Conservation (phyloP, 2,888 invertebrate genomes). For the Oxycera nigricornis region DNA sequence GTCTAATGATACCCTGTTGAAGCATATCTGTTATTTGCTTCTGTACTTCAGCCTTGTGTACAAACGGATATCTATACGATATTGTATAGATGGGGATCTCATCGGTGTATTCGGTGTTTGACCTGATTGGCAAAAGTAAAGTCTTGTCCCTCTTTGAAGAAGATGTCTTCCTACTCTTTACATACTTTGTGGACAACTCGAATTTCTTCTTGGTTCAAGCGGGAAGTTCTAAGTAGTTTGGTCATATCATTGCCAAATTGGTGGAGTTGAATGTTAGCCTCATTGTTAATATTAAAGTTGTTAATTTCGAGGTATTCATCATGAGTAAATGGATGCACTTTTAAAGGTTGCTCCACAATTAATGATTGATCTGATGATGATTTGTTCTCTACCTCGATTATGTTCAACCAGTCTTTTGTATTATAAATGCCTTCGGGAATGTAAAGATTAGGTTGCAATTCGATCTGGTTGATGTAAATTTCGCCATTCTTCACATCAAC, state of each 20-base stretch:
- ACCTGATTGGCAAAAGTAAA: conserved; percentile 5
- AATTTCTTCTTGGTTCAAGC: neutral
- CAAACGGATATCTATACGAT: conserved; percentile 25
- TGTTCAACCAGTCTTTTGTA: too few relatives aligned
- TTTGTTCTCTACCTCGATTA: too few relatives aligned
- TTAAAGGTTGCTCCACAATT: too few relatives aligned
- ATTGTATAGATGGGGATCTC: conserved; percentile 25
- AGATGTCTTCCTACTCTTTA: conserved; percentile 21
- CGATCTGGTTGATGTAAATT: too few relatives aligned
- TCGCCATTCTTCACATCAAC: too few relatives aligned
- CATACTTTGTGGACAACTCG: neutral
- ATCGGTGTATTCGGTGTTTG: conserved; percentile 22
- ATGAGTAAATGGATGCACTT: too few relatives aligned
- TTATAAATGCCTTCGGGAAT: too few relatives aligned
- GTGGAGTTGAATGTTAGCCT: too few relatives aligned
- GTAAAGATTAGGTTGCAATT: too few relatives aligned
- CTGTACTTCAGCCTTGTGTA: conserved; percentile 41
- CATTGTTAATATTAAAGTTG: too few relatives aligned
- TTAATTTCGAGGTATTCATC: too few relatives aligned
- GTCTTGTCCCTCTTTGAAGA: neutral
- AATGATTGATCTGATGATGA: too few relatives aligned
- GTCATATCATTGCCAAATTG: neutral
- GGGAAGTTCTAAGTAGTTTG: neutral
- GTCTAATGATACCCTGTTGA: conserved; percentile 36
- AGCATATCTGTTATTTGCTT: conserved; percentile 43